Base-by-base conservation (phyloP, 35 echinoderm and acorn worm genomes). In the Eucidaris tribuloides region DNA sequence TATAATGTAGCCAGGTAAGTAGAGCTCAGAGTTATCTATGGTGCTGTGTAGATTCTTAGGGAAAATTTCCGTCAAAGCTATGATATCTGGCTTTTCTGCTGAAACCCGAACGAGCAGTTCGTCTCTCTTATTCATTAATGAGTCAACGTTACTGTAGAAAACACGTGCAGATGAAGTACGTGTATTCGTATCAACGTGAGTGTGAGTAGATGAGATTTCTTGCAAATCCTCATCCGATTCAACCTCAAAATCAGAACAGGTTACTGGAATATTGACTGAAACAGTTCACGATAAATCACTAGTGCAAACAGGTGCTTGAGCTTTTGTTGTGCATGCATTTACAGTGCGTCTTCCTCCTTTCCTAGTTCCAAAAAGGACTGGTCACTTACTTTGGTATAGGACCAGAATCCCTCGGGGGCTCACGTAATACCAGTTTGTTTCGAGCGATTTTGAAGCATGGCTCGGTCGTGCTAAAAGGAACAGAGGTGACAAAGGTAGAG, bases 351-450 rank as follows among this genome's bases (percentile, higher is more conserved):
- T 59, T 59, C 56, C 29, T 23, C 29, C 4, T 59, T 15, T n/a
- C 20, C 56, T 59, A 59, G 56, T 59, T 59, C 56, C 4, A 27
- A 59, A 59, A n/a, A 59, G 3, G 56, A 59, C 56, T 59, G 56
- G 56, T 59, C 56, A 3, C 19, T n/a, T 23, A 59, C 56, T 4
- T 27, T 3, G 56, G 3, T 59, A n/a, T n/a, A 59, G 19, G 56
- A 15, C 56, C 19, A n/a, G 2, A 18, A 18, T 27, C 3, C 4
- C 3, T 59, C 4, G 4, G 29, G 29, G 56, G 3, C 56, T 59
- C 56, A 59, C 56, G 56, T 59, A 59, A 59, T n/a, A 59, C 56
- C 29, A 59, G 56, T 59, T 59, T n/a, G 19, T 59, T 59, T 59
- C 56, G 20, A 2, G 15, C n/a, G n/a, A n/a, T n/a, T n/a, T n/a